Evolutionary conservation across 2,888 invertebrate species (phyloP).

Genomic region (Leucozona laternaria): DNA sequence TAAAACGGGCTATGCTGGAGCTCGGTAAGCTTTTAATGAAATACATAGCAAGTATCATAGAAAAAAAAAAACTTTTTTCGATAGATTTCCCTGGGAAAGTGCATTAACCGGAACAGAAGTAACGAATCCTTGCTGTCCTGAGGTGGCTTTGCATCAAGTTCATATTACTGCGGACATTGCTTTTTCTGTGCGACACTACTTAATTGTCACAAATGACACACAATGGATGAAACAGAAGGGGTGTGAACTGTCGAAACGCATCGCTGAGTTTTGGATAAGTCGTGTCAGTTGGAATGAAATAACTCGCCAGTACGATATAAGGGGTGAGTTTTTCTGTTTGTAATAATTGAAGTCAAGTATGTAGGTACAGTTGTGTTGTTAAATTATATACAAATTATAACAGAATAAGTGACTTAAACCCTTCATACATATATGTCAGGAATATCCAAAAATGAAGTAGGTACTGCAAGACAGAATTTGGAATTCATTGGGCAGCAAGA

Average conservation of each 20-base stretch:
- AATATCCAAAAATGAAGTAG: too few relatives aligned
- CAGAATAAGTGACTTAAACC: not conserved
- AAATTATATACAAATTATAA: not conserved
- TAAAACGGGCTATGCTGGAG: conserved; percentile 85
- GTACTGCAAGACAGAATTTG: too few relatives aligned
- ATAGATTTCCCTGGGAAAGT: conserved; percentile 87
- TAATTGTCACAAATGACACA: conserved; percentile 78
- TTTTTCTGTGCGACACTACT: conserved; percentile 84
- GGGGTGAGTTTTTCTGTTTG: conserved; percentile 81
- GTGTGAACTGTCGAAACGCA: conserved; percentile 85
- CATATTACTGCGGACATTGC: conserved; percentile 86
- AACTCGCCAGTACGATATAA: conserved; percentile 84
- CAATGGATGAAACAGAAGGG: conserved; percentile 83
- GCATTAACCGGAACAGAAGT: conserved; percentile 86
- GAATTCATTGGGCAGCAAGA: too few relatives aligned
- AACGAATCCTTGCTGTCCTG: conserved; percentile 86
- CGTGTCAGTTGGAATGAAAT: conserved; percentile 85
- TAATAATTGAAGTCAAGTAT: not conserved
- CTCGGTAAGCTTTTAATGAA: conserved; percentile 82
- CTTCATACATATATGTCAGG: not conserved
- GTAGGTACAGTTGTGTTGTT: conserved; percentile 1
- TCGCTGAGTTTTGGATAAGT: conserved; percentile 86
- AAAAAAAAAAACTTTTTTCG: not conserved
- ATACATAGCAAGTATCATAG: not conserved
- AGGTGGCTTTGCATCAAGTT: conserved; percentile 85